Evolutionary conservation across 2,113 vertebrate genomes (phyloP).

Genomic region (Gymnarchus niloticus): DNA sequence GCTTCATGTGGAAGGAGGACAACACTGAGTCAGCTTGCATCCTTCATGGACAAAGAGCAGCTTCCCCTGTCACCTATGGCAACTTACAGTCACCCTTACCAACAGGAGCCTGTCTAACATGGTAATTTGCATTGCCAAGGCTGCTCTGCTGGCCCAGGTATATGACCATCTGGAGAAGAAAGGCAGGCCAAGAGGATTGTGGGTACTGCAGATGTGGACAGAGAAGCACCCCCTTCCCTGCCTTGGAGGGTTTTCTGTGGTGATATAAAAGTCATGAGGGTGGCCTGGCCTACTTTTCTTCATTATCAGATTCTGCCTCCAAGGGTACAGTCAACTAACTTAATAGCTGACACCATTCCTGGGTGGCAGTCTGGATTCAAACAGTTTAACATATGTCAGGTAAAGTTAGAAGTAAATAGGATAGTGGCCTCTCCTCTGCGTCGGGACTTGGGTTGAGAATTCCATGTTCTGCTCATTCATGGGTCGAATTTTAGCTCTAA

Average conservation of each 20-base stretch:
- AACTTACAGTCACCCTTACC: background rate
- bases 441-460: constrained; percentile 7
- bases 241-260: background rate
- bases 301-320: background rate
- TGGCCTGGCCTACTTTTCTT: background rate
- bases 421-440: background rate
- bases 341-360: background rate
- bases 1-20: background rate
- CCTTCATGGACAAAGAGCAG: constrained; percentile 9
- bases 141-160: background rate
- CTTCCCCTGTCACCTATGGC: background rate
- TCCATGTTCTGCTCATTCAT: constrained; percentile 33
- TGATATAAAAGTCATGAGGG: background rate
- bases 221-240: background rate
- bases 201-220: background rate
- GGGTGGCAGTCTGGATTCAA: background rate
- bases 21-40: background rate
- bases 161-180: constrained; percentile 3
- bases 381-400: background rate
- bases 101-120: background rate
- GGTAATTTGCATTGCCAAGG: background rate
- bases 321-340: background rate
- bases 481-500: constrained; percentile 25
- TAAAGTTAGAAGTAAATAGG: constrained; percentile 3
- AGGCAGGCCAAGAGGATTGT: background rate